Percentiles rank a stretch among this genome's conserved stretches.
phyloP scores from a whole-genome alignment of 1,140 invertebrate genomes.

The Macrotrachela quadricornifera region DNA sequence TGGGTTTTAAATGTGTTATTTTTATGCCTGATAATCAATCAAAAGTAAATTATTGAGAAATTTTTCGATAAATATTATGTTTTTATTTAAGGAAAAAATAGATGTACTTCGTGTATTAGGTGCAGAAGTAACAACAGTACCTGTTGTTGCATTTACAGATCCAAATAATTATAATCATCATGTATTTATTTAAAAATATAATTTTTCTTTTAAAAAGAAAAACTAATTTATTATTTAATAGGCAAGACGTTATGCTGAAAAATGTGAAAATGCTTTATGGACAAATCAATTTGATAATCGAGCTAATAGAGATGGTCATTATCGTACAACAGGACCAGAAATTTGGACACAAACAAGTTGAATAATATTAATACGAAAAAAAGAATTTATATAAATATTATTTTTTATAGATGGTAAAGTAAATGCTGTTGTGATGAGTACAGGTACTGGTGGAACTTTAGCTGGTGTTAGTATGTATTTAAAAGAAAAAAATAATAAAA shows the following conservation, averaged over 20 bases:
- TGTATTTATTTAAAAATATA: slow-evolving; percentile 5
- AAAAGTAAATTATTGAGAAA: slow-evolving; percentile 12
- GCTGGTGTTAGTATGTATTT: slow-evolving; percentile 23
- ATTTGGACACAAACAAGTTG: slow-evolving; percentile 32
- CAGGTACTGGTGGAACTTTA: slow-evolving; percentile 28
- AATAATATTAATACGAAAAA: not conserved
- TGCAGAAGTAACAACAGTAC: slow-evolving; percentile 20
- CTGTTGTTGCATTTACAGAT: slow-evolving; percentile 23
- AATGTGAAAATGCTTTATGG: slow-evolving; percentile 26
- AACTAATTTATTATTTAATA: slow-evolving; percentile 9
- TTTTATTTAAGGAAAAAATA: slow-evolving; percentile 22
- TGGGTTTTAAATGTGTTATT: slow-evolving; percentile 30
- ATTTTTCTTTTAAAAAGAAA: not conserved
- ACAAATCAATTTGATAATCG: slow-evolving; percentile 33
- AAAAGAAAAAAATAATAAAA: slow-evolving; percentile 25
- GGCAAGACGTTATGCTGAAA: slow-evolving; percentile 24
- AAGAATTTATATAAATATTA: not conserved
- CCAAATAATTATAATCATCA: slow-evolving; percentile 29
- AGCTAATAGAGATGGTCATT: slow-evolving; percentile 28
- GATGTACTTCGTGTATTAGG: slow-evolving; percentile 23
- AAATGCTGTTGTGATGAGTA: slow-evolving; percentile 26
- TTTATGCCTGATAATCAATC: slow-evolving; percentile 32
- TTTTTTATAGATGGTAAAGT: slow-evolving; percentile 20
- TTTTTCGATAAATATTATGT: not conserved
- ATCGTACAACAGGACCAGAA: slow-evolving; percentile 34